Conservation (phyloP, 2,113 vertebrate species). For the Rostratula benghalensis region DNA sequence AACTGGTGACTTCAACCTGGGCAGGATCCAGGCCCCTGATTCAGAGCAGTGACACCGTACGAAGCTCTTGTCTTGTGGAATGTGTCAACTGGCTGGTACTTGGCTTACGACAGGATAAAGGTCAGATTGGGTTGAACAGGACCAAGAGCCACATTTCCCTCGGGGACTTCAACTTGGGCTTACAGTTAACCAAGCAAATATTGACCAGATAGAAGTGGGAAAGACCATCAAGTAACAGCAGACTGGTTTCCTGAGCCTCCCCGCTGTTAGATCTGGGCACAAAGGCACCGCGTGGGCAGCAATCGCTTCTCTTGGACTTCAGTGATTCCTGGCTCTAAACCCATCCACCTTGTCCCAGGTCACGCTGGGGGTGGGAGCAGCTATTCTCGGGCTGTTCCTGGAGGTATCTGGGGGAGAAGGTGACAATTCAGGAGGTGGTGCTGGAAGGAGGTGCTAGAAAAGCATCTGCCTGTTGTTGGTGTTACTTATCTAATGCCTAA, state of each 20-base stretch:
- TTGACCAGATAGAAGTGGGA: not conserved
- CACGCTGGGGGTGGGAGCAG: rapidly evolving
- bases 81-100: not conserved
- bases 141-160: not conserved
- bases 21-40: not conserved
- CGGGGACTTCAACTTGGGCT: not conserved
- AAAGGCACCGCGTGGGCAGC: not conserved
- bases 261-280: not conserved
- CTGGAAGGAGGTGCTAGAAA: not conserved
- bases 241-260: not conserved
- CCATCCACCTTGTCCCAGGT: not conserved
- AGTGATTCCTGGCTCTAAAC: not conserved
- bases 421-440: not conserved
- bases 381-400: not conserved
- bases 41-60: rapidly evolving
- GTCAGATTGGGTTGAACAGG: not conserved
- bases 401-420: not conserved
- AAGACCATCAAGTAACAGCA: not conserved
- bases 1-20: not conserved
- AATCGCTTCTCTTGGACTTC: not conserved
- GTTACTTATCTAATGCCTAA: not conserved
- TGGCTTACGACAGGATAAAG: not conserved
- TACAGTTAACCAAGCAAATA: not conserved
- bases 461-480: not conserved
- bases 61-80: not conserved